Conservation (phyloP, 2,888 invertebrate genomes). For the Endomychus coccineus region DNA sequence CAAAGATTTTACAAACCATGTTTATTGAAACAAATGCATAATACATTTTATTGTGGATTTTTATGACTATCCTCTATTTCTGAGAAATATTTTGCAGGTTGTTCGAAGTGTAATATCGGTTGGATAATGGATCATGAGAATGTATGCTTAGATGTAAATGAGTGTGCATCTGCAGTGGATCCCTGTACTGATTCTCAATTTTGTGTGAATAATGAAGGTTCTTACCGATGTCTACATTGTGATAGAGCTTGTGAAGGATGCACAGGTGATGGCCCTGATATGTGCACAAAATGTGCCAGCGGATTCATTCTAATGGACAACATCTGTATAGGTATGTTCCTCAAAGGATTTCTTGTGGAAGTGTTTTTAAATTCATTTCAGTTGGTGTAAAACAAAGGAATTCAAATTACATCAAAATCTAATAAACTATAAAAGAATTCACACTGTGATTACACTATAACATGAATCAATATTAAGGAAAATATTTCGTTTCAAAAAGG, state of each 20-base stretch:
- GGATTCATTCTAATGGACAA: conserved; percentile 66
- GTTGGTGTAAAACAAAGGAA: no score
- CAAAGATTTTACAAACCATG: no score
- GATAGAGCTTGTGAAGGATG: conserved; percentile 80
- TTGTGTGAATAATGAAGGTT: conserved; percentile 84
- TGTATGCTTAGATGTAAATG: conserved; percentile 80
- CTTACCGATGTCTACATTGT: conserved; percentile 73
- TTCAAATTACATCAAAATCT: no score
- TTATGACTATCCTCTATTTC: no score
- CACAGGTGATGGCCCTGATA: conserved; percentile 84
- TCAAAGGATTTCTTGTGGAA: conserved; percentile 17
- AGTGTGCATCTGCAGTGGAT: conserved; percentile 57
- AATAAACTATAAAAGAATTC: no score
- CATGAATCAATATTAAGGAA: no score
- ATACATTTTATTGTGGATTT: no score
- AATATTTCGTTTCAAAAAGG: no score
- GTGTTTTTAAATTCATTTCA: neutral
- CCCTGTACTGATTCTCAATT: conserved; percentile 63
- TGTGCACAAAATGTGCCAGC: conserved; percentile 74
- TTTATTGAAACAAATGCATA: no score
- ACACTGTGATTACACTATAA: no score
- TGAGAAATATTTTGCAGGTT: conserved; percentile 44
- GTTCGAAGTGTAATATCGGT: conserved; percentile 61
- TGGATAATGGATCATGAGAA: conserved; percentile 65
- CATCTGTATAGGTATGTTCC: conserved; percentile 68